Evolutionary conservation across 1,140 invertebrate species (phyloP), one percentile per base, ranked within the genome.

Genomic region (Trichoplusia ni): DNA sequence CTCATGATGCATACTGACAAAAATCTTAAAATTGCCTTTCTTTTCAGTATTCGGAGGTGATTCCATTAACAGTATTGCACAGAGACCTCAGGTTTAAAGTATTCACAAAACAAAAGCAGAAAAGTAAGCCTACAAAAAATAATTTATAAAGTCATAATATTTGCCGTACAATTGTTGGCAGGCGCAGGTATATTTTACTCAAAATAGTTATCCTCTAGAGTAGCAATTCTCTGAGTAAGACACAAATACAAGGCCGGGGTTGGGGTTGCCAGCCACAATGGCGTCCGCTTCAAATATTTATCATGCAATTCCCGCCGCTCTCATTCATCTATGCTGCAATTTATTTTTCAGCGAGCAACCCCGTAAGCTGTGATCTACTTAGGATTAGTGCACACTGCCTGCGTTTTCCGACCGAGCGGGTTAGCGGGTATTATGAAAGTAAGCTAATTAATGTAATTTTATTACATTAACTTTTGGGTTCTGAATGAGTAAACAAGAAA

Each of bases 211-310:
- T 35, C 27, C 47, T 33, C 35, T 35, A 7, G 35, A 58, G 25
- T 47, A 46, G 38, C 23, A 31, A 58, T 42, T 27, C 54, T 38
- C 29, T n/a, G 23, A 54, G 19, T 9, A 46, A 37, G 46, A 33
- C 27, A 47, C 25, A 49, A 51, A 65, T 42, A 65, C 46, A 64
- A 44, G 35, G 47, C 11, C 16, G n/a, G 40, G 14, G 29, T 16
- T 25, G 23, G 54, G 14, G 46, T 64, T 23, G 29, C 49, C 31
- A 47, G 54, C 25, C 53, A 67, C 64, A 69, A 70, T 79, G 66
- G 59, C 65, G 44, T 59, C 37, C 46, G 38, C 56, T 72, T 81
- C 66, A 79, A 81, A 79, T 79, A 79, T 81, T 81, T 75, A 81
- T 75, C 68, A 72, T 71, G 67, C 76, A 79, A 79, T 79, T 71